phyloP scores from a whole-genome alignment of 2,888 invertebrate genomes.

The Celastrina argiolus region DNA sequence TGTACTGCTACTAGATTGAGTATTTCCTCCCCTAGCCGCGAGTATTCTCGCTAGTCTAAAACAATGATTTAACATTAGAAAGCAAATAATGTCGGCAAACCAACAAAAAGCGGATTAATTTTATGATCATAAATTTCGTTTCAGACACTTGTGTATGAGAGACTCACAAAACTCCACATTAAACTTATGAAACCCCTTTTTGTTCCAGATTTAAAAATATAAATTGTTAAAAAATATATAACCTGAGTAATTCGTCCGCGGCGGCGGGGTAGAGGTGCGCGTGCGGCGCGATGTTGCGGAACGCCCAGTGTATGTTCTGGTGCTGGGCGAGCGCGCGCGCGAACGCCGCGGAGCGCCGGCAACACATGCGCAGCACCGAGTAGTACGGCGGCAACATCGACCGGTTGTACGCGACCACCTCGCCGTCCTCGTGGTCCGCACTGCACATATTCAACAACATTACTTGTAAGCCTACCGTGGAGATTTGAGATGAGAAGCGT shows the following conservation, averaged over 20 bases:
- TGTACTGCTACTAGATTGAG: constrained; percentile 85
- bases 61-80: neutral
- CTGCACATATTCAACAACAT: no score
- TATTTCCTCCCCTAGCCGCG: constrained; percentile 85
- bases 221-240: neutral
- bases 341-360: constrained; percentile 91
- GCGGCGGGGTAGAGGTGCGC: constrained; percentile 95
- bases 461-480: no score
- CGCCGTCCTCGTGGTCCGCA: constrained; percentile 97
- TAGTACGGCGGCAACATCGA: constrained; percentile 96
- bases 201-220: no score
- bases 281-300: constrained; percentile 97
- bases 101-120: no score
- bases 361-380: constrained; percentile 92
- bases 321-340: constrained; percentile 92
- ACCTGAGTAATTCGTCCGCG: constrained; percentile 93
- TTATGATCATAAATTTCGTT: no score
- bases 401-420: constrained; percentile 95
- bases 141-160: no score
- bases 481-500: no score
- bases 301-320: constrained; percentile 98
- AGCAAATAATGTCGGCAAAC: no score
- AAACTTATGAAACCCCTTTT: no score
- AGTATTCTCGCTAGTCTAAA: constrained; percentile 87
- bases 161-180: no score